Evolutionary conservation across 2,797 vertebrate species (phyloP), one percentile per base, ranked within the genome.

Genomic region (Naso thynnoides): DNA sequence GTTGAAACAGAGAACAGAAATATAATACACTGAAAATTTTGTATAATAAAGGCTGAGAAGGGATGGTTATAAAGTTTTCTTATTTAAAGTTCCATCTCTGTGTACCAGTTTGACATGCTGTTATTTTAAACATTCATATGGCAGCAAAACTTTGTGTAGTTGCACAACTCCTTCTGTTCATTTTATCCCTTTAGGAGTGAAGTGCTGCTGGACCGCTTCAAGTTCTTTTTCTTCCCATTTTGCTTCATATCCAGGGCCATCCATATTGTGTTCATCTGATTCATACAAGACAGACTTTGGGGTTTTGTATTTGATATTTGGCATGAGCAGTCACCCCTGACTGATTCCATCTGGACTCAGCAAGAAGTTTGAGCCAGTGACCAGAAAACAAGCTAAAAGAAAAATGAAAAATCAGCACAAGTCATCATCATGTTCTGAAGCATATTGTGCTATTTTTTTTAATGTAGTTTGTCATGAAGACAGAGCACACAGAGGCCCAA

Each of bases 261-360:
- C 73, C 76, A 84, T 86, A 84, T 72, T 86, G 53, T 69, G 76
- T 77, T 89, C 62, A 84, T 90, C 45, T 84, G 86, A 91, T 79
- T 90, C 86, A 86, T 68, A 70, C 73, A 69, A 82, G 66, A 84
- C 75, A 89, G 78, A 87, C 65, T 78, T 55, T 27, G 42, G 67
- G 33, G 64, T 74, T 83, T 81, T n/a, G 29, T 72, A 82, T 86
- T 80, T 82, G 70, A 88, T 88, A 81, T 83, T 74, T 89, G 83
- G 89, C 83, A 79, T 23, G 42, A 81, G 76, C 18, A 21, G 57
- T 76, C 70, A 81, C 80, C 82, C 80, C 84, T 66, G 29, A 85
- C 88, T 71, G 90, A 83, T 85, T 89, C 92, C 91, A 93, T 93
- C 90, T 93, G 91, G 84, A 78, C 79, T 78, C 62, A 69, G 85